phyloP scores from a whole-genome alignment of 2,888 invertebrate species.

The Hydriomena furcata region DNA sequence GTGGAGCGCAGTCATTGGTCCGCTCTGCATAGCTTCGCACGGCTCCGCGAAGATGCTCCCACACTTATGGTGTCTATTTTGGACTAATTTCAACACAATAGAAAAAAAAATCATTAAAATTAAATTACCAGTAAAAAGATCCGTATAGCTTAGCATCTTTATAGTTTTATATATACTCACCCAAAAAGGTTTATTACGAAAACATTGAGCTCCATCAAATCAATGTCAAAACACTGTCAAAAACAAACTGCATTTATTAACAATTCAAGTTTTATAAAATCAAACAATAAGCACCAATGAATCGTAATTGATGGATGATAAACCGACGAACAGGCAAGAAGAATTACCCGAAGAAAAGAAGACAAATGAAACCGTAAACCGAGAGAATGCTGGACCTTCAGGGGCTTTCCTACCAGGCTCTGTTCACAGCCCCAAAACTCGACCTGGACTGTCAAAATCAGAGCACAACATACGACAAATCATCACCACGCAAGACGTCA shows the following conservation, averaged over 20 bases:
- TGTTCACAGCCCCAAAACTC: slow-evolving; percentile 43
- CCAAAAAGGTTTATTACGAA: neutral
- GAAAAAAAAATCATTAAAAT: no score
- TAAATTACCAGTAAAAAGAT: no score
- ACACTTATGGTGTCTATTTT: no score
- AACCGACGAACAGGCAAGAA: slow-evolving; percentile 48
- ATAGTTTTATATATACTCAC: neutral
- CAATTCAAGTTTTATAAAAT: slow-evolving; percentile 2
- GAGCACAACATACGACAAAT: slow-evolving; percentile 70
- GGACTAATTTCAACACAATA: no score
- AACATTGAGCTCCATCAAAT: neutral
- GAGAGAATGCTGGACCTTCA: slow-evolving; percentile 28
- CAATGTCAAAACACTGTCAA: slow-evolving; percentile 31
- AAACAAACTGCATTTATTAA: slow-evolving; percentile 15
- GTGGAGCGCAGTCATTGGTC: no score
- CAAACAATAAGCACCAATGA: slow-evolving; percentile 51
- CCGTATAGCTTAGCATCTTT: neutral
- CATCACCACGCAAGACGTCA: slow-evolving; percentile 65
- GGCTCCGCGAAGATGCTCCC: no score
- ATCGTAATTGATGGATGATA: slow-evolving; percentile 67
- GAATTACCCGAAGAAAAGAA: slow-evolving; percentile 45
- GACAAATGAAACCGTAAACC: slow-evolving; percentile 32
- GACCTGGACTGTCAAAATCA: slow-evolving; percentile 69
- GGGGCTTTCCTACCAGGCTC: slow-evolving; percentile 58
- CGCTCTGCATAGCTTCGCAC: no score